phyloP scores from a whole-genome alignment of 2,888 invertebrate species.

The Latheticus oryzae region DNA sequence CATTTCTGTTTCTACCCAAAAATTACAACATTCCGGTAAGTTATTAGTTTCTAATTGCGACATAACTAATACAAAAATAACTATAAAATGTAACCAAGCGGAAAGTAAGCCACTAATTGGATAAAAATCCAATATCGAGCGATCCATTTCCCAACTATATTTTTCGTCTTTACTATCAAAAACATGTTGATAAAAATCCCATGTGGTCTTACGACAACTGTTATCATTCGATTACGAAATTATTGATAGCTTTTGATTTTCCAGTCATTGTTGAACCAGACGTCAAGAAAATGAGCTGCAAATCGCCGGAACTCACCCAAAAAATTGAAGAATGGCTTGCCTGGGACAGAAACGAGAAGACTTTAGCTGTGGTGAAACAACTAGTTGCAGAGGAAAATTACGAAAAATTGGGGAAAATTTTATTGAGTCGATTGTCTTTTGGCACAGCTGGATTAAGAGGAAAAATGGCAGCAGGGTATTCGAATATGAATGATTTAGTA shows the following conservation, averaged over 20 bases:
- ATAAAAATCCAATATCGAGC: no score
- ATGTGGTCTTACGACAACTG: no score
- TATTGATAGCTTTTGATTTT: conserved; percentile 7
- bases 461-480: conserved; percentile 92
- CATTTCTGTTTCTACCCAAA: conserved; percentile 2
- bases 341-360: conserved; percentile 81
- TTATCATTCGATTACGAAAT: no score
- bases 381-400: conserved; percentile 70
- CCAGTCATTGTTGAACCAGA: not conserved
- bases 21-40: conserved; percentile 3
- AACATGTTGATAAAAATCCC: no score
- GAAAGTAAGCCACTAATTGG: no score
- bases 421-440: conserved; percentile 81
- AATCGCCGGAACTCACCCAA: conserved; percentile 68
- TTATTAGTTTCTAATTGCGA: conserved; percentile 17
- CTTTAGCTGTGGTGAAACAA: conserved; percentile 72
- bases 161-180: no score
- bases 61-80: no score
- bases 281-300: conserved; percentile 1
- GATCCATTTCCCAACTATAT: no score
- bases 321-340: conserved; percentile 79
- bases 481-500: conserved; percentile 95
- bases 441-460: conserved; percentile 95
- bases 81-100: no score
- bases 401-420: conserved; percentile 72